Evolutionary conservation across 2,113 vertebrate species (phyloP).

Genomic region (Anolis carolinensis): DNA sequence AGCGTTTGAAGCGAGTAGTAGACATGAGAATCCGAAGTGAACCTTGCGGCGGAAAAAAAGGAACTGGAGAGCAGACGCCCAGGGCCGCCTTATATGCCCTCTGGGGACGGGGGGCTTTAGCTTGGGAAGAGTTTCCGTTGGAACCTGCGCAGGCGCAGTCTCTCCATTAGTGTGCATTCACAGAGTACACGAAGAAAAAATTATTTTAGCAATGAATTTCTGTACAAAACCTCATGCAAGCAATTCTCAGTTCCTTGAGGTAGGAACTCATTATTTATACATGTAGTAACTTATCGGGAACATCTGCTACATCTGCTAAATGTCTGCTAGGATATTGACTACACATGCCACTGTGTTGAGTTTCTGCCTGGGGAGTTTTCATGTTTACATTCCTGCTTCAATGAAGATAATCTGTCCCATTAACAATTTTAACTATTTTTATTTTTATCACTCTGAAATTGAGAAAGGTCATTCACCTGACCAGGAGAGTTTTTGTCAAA

Average conservation of each 20-base stretch:
- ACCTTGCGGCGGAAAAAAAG: no score
- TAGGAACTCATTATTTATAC: not conserved
- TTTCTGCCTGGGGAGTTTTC: not conserved
- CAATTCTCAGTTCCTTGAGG: not conserved
- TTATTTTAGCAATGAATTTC: not conserved
- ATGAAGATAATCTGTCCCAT: no score
- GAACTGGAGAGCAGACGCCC: no score
- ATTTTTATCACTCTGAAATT: not conserved
- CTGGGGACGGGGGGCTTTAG: no score
- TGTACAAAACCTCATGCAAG: not conserved
- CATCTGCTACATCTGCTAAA: no score
- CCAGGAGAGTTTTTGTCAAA: not conserved
- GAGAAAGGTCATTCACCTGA: not conserved
- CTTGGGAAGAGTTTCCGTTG: no score
- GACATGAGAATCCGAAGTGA: no score
- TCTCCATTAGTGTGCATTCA: no score
- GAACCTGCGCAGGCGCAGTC: no score
- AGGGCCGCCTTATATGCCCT: no score
- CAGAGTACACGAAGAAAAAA: no score
- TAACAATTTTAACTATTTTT: not conserved
- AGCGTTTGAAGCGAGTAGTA: no score
- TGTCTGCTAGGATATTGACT: not conserved
- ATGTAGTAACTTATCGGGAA: not conserved
- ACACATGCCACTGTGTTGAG: not conserved
- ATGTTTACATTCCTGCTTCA: not conserved